Evolutionary conservation across 2,888 invertebrate genomes (phyloP).

Genomic region (Meteorus colon): DNA sequence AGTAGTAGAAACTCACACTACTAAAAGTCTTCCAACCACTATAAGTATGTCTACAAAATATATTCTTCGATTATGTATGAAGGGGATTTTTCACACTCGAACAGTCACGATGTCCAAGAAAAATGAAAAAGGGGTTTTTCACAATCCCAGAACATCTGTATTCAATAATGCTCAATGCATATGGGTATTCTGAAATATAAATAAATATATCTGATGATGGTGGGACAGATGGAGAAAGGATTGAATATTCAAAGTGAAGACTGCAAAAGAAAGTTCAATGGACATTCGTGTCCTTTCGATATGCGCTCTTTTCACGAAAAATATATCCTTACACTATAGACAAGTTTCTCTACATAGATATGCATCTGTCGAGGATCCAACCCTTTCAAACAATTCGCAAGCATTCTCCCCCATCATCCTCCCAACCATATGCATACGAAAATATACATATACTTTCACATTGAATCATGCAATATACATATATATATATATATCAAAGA

Average conservation of each 20-base stretch:
- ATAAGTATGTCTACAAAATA: slow-evolving; percentile 27
- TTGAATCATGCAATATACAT: background rate
- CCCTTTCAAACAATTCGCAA: slow-evolving; percentile 31
- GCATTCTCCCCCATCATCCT: background rate
- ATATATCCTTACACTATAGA: slow-evolving; percentile 41
- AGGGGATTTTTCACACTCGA: slow-evolving; percentile 61
- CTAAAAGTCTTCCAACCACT: slow-evolving; percentile 39
- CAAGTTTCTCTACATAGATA: slow-evolving; percentile 24
- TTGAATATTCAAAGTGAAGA: slow-evolving; percentile 46
- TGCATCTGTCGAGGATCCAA: slow-evolving; percentile 48
- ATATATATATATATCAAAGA: background rate
- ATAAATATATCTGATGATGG: slow-evolving; percentile 47
- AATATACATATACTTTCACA: background rate
- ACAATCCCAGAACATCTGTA: slow-evolving; percentile 61
- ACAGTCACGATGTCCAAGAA: slow-evolving; percentile 49
- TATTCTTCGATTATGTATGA: background rate
- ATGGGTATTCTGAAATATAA: slow-evolving; percentile 45
- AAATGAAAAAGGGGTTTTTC: slow-evolving; percentile 43
- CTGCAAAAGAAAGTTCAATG: slow-evolving; percentile 59
- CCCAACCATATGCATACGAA: background rate
- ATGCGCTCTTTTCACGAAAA: slow-evolving; percentile 47
- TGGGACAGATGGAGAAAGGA: slow-evolving; percentile 51
- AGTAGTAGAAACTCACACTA: slow-evolving; percentile 22
- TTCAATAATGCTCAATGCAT: slow-evolving; percentile 51
- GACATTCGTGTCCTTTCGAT: slow-evolving; percentile 45